Conservation (phyloP, 1,140 invertebrate genomes). For the Temnothorax longispinosus region DNA sequence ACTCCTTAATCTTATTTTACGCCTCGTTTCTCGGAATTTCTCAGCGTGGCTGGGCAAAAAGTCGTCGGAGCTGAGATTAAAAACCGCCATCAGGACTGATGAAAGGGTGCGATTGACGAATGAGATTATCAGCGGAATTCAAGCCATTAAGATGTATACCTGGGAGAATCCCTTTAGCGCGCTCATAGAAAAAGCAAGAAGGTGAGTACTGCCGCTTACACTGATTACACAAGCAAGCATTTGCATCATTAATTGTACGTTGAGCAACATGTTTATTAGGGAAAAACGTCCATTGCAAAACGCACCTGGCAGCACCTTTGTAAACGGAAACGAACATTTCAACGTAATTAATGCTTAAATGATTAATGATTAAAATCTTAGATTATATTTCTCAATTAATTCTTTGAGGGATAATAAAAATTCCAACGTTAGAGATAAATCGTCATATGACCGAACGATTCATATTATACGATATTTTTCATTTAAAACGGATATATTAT, state of each 20-base stretch:
- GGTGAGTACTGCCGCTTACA: conserved; percentile 78
- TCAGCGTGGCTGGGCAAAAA: conserved; percentile 90
- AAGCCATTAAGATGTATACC: conserved; percentile 96
- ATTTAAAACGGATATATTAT: not conserved
- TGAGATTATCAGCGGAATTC: conserved; percentile 93
- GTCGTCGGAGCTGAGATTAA: conserved; percentile 86
- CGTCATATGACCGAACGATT: not conserved
- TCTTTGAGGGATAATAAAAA: not conserved
- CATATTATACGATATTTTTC: not conserved
- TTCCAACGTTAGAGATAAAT: not conserved
- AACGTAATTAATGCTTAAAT: not conserved
- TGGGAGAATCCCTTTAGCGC: conserved; percentile 94
- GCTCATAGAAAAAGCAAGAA: conserved; percentile 87
- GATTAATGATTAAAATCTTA: not conserved
- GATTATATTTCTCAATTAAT: not conserved
- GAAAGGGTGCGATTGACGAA: conserved; percentile 94
- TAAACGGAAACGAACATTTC: not conserved
- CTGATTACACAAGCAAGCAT: not conserved
- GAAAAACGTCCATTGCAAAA: not conserved
- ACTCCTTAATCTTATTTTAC: not conserved
- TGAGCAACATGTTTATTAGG: not conserved
- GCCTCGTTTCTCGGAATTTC: conserved; percentile 35
- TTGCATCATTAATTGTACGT: conserved; percentile 80
- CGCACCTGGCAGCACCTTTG: not conserved
- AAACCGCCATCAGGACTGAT: conserved; percentile 91